These are phyloP conservation scores for Puffinus mauretanicus DNA, from an alignment of 2,113 vertebrate genomes.

Conservation along the genomic window DNA sequence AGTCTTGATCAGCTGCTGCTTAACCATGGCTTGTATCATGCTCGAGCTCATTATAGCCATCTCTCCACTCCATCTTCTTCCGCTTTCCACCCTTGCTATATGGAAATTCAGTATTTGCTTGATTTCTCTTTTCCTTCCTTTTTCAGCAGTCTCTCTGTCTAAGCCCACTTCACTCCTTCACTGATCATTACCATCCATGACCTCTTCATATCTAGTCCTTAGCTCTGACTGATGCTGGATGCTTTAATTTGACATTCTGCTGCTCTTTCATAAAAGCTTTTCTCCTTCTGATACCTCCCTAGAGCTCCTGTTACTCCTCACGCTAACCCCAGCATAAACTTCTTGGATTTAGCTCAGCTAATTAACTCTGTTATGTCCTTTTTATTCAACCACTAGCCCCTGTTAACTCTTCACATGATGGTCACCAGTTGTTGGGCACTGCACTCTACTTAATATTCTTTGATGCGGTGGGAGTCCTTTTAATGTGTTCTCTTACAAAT, in stretches of 20 bases:
- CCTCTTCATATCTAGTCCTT: background rate
- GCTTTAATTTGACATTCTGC: background rate
- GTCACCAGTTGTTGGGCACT: background rate
- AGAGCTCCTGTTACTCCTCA: background rate
- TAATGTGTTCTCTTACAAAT: background rate
- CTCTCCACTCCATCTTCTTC: background rate
- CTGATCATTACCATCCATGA: background rate
- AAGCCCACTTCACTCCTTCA: background rate
- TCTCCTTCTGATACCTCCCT: background rate
- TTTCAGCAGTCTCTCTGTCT: background rate
- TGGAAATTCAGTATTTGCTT: background rate
- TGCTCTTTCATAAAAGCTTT: background rate
- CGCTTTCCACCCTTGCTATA: background rate
- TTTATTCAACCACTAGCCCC: background rate
- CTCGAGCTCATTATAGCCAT: background rate
- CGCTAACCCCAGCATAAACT: background rate
- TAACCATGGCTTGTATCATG: background rate
- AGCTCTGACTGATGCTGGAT: background rate
- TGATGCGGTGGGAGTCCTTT: background rate
- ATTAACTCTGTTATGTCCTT: background rate
- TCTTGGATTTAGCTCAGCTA: background rate
- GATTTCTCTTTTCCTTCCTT: background rate
- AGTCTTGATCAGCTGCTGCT: background rate
- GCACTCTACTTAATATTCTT: background rate
- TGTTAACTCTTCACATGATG: background rate